Conservation (phyloP, 2,888 invertebrate species). For the Theristus sp. region DNA sequence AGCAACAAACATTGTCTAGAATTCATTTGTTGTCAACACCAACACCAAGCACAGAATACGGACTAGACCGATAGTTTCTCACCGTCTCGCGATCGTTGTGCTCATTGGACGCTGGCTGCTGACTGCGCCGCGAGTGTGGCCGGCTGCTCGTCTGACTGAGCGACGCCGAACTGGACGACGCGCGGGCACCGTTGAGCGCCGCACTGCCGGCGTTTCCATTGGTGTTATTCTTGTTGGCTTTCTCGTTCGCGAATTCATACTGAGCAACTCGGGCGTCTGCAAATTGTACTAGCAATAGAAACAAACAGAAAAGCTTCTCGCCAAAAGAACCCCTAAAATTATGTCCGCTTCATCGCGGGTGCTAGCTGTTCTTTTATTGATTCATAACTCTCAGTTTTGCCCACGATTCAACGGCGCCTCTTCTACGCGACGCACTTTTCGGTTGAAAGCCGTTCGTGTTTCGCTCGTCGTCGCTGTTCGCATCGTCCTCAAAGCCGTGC, state of each 20-base stretch:
- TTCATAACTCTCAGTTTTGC: not conserved
- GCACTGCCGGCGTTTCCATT: not conserved
- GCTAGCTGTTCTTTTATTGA: not conserved
- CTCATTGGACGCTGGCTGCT: not conserved
- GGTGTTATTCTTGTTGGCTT: not conserved
- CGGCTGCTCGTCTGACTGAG: not conserved
- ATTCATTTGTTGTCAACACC: too few relatives aligned
- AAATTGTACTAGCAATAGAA: not conserved
- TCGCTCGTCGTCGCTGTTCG: slow-evolving; percentile 7
- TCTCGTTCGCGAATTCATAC: not conserved
- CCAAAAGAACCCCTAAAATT: too few relatives aligned
- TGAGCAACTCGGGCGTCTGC: not conserved
- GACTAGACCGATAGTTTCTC: not conserved
- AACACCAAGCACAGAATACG: too few relatives aligned
- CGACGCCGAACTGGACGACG: too few relatives aligned
- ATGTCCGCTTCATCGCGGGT: too few relatives aligned
- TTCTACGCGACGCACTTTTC: not conserved
- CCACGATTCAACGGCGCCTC: not conserved
- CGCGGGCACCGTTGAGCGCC: too few relatives aligned
- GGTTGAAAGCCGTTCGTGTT: not conserved
- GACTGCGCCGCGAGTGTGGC: not conserved
- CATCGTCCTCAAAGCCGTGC: slow-evolving; percentile 23
- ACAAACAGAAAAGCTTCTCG: not conserved
- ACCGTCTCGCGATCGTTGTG: not conserved
- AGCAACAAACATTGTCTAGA: too few relatives aligned